phyloP scores from a whole-genome alignment of 64 coral and sea anemone genomes.

The Porites australiensis region DNA sequence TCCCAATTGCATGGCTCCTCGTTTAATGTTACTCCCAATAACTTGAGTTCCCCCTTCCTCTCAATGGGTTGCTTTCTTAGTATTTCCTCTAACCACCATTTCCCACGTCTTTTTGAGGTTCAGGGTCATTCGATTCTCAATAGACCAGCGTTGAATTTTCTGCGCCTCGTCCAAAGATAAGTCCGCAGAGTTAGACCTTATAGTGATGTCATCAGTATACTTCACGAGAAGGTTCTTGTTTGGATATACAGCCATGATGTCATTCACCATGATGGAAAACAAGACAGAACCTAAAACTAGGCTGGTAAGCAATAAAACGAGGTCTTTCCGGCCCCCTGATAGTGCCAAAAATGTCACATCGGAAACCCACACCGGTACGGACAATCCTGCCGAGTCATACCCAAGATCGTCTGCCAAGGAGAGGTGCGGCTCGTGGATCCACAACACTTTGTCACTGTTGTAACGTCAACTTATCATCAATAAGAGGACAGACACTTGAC shows the following conservation, averaged over 20 bases:
- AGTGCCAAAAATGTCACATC: too few species aligned
- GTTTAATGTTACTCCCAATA: conserved; percentile 3
- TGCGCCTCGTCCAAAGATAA: neutral
- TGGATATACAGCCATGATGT: neutral
- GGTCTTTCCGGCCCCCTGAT: too few species aligned
- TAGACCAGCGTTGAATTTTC: neutral
- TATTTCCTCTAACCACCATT: neutral
- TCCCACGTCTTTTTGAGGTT: conserved; percentile 25
- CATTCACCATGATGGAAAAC: conserved; percentile 30
- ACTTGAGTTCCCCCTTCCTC: neutral
- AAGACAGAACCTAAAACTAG: neutral
- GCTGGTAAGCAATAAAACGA: too few species aligned
- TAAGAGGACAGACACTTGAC: too few species aligned
- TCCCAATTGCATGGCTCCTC: conserved; percentile 19
- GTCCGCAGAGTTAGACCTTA: neutral
- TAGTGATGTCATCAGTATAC: conserved; percentile 10
- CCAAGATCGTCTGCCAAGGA: too few species aligned
- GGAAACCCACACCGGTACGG: too few species aligned
- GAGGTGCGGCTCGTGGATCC: too few species aligned
- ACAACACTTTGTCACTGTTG: too few species aligned
- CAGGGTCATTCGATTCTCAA: neutral
- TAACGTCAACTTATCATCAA: too few species aligned
- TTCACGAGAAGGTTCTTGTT: neutral
- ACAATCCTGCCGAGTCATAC: too few species aligned
- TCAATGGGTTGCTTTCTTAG: neutral